A percentile compares a stretch with the other conserved stretches of the same genome.
Conservation (phyloP, 2,113 vertebrate genomes). For the Lasiurus borealis region DNA sequence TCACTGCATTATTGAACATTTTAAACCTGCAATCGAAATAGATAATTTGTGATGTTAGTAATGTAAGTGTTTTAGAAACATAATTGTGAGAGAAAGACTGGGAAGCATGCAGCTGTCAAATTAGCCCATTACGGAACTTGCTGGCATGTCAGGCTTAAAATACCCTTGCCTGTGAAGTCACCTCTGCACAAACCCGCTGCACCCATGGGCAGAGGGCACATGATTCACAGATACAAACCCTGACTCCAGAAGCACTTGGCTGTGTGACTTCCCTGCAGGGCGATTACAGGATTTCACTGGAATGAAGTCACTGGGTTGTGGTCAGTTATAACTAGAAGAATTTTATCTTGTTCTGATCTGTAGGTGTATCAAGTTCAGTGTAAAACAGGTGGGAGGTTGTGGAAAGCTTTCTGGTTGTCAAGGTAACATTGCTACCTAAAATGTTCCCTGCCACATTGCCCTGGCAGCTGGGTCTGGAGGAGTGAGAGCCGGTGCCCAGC, state of each 20-base stretch:
- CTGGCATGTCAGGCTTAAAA: slow-evolving; percentile 27
- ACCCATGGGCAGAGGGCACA: not conserved
- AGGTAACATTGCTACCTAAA: not conserved
- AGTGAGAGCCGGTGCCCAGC: not conserved
- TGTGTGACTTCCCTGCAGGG: not conserved
- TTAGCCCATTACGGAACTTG: not conserved
- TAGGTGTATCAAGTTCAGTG: slow-evolving; percentile 2
- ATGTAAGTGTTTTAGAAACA: not conserved
- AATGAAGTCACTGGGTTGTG: not conserved
- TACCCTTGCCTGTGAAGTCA: not conserved
- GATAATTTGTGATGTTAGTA: not conserved
- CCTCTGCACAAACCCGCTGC: not conserved
- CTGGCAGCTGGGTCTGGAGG: not conserved
- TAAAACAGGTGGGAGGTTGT: slow-evolving; percentile 13
- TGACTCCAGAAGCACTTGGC: not conserved
- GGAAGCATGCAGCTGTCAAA: not conserved
- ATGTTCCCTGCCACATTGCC: not conserved
- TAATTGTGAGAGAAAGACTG: not conserved
- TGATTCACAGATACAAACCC: not conserved
- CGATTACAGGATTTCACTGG: not conserved
- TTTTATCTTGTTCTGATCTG: not conserved
- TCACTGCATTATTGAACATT: not conserved
- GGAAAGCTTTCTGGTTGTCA: slow-evolving; percentile 43
- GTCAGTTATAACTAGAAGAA: slow-evolving; percentile 36
- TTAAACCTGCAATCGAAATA: not conserved